Base-by-base conservation (phyloP, 2,888 invertebrate species). In the Drosophila mulleri region DNA sequence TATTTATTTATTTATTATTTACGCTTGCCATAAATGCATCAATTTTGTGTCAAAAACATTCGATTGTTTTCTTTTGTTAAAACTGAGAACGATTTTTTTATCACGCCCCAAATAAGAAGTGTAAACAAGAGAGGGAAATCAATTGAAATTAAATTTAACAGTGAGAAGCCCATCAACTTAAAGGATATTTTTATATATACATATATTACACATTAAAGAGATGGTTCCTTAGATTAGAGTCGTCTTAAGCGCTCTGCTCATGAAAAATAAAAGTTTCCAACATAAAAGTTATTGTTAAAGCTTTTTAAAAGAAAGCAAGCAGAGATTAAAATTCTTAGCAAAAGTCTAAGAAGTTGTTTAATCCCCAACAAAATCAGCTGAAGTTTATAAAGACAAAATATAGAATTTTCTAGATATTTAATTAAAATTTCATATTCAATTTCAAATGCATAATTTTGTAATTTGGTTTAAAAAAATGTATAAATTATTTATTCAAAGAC, bases 1-100 rank as follows among this genome's bases (percentile, higher is more conserved):
- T 52, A 52, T 58, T 48, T 44, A 50, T 58, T 48, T 44, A 50
- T 61, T 52, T 61, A 12, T 54, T 20, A 29, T 42, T 37, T 20
- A 6, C 39, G 2, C 29, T 29, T 12, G 4, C 44, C 52, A 44
- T n/a, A 20, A 53, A 53, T 32, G n/a, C 2, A 44, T 3, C 20
- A 26, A 54, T 53, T 50, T 45, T 62, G 12, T 37, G 35, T 14
- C 14, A 41, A 9, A 44, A 32, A 4, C 12, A 18, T 58, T 20
- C 42, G 61, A n/a, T 35, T 45, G 16, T 45, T 37, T 62, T 29
- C 42, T 39, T 48, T 56, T 29, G 26, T 9, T 16, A 16, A 23
- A 39, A 35, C 35, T 48, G 41, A 18, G 23, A 41, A 6, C 5
- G 26, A 48, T 4, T 29, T 42, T 57, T 67, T 67, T 23, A n/a